Evolutionary conservation across 2,888 invertebrate species (phyloP).

Genomic region (Ametastegia equiseti): DNA sequence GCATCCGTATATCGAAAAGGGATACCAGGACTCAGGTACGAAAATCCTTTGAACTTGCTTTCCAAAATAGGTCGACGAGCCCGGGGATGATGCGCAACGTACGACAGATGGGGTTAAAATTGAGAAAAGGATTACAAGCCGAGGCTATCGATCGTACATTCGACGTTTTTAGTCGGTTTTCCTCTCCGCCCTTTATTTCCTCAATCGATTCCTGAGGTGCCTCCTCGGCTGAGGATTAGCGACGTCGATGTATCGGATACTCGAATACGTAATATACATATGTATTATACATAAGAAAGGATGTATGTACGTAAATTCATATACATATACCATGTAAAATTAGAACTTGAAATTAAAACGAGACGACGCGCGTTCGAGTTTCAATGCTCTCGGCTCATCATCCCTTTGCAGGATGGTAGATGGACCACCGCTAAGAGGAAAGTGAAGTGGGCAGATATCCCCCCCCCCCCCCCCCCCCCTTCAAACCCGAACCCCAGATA

Average conservation of each 20-base stretch:
- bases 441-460: slow-evolving; percentile 21
- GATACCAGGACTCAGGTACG: slow-evolving; percentile 31
- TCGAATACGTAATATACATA: neutral
- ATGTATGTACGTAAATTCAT: too few relatives aligned
- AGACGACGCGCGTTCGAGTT: neutral
- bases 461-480: too few relatives aligned
- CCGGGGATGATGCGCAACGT: slow-evolving; percentile 43
- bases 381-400: neutral
- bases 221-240: slow-evolving; percentile 1
- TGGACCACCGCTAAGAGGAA: slow-evolving; percentile 38
- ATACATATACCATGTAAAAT: slow-evolving; percentile 8
- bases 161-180: slow-evolving; percentile 68
- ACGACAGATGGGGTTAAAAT: slow-evolving; percentile 76
- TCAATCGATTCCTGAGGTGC: slow-evolving; percentile 23
- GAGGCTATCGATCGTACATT: slow-evolving; percentile 67
- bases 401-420: neutral
- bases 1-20: neutral
- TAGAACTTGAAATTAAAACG: slow-evolving; percentile 20
- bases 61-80: slow-evolving; percentile 45
- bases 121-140: slow-evolving; percentile 74
- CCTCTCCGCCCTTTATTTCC: slow-evolving; percentile 44
- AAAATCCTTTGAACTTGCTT: slow-evolving; percentile 46
- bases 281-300: neutral
- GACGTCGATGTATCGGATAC: slow-evolving; percentile 2
- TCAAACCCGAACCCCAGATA: slow-evolving; percentile 30